These are phyloP conservation scores for Araneus ventricosus DNA, from an alignment of 1,140 invertebrate species.

Conservation along the genomic window DNA sequence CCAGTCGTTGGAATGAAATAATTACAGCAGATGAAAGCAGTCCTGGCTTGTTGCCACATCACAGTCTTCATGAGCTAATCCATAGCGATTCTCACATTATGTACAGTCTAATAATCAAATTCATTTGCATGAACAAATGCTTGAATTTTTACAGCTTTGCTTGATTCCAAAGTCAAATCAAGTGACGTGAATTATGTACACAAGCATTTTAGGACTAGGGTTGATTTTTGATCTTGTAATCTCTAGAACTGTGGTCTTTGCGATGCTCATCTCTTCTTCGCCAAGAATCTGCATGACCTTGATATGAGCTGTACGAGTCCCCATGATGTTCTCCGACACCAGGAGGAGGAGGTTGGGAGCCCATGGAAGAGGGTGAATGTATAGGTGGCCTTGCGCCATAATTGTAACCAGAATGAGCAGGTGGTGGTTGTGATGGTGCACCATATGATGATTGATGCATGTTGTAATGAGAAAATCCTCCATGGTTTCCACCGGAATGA, in stretches of 20 bases:
- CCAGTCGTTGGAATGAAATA: conserved; percentile 12
- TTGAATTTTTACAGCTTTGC: not conserved
- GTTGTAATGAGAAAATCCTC: conserved; percentile 46
- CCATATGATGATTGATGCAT: conserved; percentile 64
- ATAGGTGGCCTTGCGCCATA: conserved; percentile 52
- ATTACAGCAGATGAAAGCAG: conserved; percentile 34
- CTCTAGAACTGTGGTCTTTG: conserved; percentile 53
- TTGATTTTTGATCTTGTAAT: conserved; percentile 67
- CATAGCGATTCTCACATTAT: not conserved
- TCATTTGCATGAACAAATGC: not conserved
- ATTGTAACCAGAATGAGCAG: conserved; percentile 56
- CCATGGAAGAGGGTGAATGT: conserved; percentile 54
- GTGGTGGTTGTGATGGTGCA: conserved; percentile 35
- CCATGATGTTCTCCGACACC: conserved; percentile 44
- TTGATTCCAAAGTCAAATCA: not conserved
- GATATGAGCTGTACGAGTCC: conserved; percentile 57
- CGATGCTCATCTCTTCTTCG: conserved; percentile 67
- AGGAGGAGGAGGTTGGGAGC: conserved; percentile 51
- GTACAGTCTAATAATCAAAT: no score
- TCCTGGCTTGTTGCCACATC: not conserved
- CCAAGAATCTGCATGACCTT: conserved; percentile 74
- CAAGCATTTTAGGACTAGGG: not conserved
- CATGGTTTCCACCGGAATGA: conserved; percentile 22
- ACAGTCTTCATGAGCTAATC: not conserved
- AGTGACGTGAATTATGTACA: not conserved